Conservation (phyloP, 2,888 invertebrate genomes). For the Drosophila pegasa region DNA sequence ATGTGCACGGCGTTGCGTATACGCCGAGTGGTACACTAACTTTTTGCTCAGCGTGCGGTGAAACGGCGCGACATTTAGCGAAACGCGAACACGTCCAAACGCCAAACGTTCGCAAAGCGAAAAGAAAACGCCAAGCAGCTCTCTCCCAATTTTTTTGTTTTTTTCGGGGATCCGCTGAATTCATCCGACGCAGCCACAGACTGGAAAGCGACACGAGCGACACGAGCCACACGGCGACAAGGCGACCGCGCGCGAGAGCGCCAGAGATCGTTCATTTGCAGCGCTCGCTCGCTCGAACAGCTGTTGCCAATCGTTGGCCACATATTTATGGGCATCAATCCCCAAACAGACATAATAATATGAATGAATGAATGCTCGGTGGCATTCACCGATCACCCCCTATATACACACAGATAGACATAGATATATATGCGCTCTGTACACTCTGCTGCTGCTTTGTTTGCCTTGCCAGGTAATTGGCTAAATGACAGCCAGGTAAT, state of each 20-base stretch:
- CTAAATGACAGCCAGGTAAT: constrained; percentile 72
- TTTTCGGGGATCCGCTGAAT: constrained; percentile 64
- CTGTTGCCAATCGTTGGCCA: constrained; percentile 62
- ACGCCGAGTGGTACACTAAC: constrained; percentile 64
- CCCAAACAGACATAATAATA: constrained; percentile 61
- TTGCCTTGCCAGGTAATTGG: constrained; percentile 69
- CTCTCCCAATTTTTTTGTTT: constrained; percentile 25
- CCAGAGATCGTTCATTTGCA: constrained; percentile 1
- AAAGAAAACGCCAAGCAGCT: constrained; percentile 62
- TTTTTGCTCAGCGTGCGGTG: constrained; percentile 49
- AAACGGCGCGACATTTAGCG: constrained; percentile 70
- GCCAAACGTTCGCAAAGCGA: constrained; percentile 77
- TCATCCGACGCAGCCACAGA: constrained; percentile 54
- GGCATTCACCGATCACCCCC: constrained; percentile 51
- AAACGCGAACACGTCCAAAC: constrained; percentile 72
- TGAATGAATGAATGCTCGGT: constrained; percentile 73
- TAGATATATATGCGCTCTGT: neutral
- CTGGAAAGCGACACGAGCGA: too few relatives aligned
- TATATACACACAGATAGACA: constrained; percentile 1
- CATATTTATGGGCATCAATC: constrained; percentile 59
- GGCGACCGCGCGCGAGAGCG: constrained; percentile 15
- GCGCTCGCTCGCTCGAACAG: constrained; percentile 52
- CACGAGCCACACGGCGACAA: too few relatives aligned
- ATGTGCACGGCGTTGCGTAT: constrained; percentile 54
- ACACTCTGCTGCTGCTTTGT: constrained; percentile 50